Percentiles rank a stretch among this genome's conserved stretches.
Evolutionary conservation across 1,140 invertebrate species (phyloP).

Genomic region (Cotesia chilonis): DNA sequence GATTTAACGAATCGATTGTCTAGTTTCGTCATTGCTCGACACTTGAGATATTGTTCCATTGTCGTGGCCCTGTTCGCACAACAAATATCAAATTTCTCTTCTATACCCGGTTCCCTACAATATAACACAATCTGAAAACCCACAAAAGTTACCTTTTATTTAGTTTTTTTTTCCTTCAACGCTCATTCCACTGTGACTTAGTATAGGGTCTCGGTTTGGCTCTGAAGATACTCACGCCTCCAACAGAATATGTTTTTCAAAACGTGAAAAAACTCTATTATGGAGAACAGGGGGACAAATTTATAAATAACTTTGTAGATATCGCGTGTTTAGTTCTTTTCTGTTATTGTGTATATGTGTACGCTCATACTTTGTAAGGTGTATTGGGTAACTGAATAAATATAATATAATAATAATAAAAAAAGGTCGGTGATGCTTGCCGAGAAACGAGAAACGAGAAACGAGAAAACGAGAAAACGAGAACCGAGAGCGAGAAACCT

Average conservation of each 20-base stretch:
- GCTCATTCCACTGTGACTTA: background rate
- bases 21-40: constrained; percentile 21
- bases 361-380: too few relatives aligned
- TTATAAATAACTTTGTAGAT: background rate
- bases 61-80: constrained; percentile 18
- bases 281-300: background rate
- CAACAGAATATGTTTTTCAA: constrained; percentile 3
- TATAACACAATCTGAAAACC: constrained; percentile 8
- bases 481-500: too few relatives aligned
- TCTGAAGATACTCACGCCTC: constrained; percentile 3
- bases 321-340: too few relatives aligned
- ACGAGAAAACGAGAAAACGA: too few relatives aligned
- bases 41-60: constrained; percentile 1
- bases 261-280: background rate
- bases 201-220: too few relatives aligned
- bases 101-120: too few relatives aligned
- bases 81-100: constrained; percentile 28
- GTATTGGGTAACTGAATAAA: too few relatives aligned
- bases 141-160: background rate
- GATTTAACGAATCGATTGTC: constrained; percentile 40
- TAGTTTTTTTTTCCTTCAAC: too few relatives aligned
- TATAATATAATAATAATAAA: too few relatives aligned
- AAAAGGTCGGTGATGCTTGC: too few relatives aligned
- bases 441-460: too few relatives aligned
- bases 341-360: too few relatives aligned